phyloP scores from a whole-genome alignment of 1,140 invertebrate species.

The Zelostemma sp. region DNA sequence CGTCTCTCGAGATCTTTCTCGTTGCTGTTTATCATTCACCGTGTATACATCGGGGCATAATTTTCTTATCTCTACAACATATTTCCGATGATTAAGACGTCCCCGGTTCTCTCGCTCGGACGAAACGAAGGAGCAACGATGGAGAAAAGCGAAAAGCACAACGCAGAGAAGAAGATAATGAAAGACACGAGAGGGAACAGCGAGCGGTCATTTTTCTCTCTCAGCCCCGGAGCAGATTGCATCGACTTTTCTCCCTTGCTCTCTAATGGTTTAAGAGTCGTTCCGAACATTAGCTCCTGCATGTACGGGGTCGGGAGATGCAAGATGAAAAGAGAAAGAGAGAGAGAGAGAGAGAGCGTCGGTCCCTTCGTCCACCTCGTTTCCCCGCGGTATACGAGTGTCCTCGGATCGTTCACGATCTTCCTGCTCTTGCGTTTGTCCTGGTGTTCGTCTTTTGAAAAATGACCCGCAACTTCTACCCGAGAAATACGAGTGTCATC shows the following conservation, averaged over 20 bases:
- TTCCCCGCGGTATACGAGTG: slow-evolving; percentile 6
- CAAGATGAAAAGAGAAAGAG: too few species aligned
- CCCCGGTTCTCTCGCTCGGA: slow-evolving; percentile 24
- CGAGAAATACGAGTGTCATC: slow-evolving; percentile 59
- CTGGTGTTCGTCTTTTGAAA: slow-evolving; percentile 51
- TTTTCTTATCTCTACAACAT: slow-evolving; percentile 8
- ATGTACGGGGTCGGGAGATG: slow-evolving; percentile 53
- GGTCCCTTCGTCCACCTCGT: slow-evolving; percentile 11
- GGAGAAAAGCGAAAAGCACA: slow-evolving; percentile 1
- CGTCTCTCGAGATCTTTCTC: too few species aligned
- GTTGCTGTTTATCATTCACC: slow-evolving; percentile 6
- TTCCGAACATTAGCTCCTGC: slow-evolving; percentile 68
- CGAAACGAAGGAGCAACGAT: slow-evolving; percentile 9
- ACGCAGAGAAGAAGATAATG: slow-evolving; percentile 18
- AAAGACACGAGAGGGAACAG: slow-evolving; percentile 19
- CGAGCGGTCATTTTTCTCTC: slow-evolving; percentile 25
- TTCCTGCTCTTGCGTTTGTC: slow-evolving; percentile 13
- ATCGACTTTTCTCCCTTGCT: slow-evolving; percentile 26
- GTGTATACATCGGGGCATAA: slow-evolving; percentile 17
- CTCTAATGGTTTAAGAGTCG: slow-evolving; percentile 64
- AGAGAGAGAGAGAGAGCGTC: slow-evolving; percentile 17
- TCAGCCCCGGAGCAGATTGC: not conserved
- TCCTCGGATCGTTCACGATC: slow-evolving; percentile 7
- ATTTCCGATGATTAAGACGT: slow-evolving; percentile 44
- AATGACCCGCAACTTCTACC: slow-evolving; percentile 51